These are phyloP conservation scores for Halictus ligatus DNA, from an alignment of 2,888 invertebrate species.

Conservation along the genomic window DNA sequence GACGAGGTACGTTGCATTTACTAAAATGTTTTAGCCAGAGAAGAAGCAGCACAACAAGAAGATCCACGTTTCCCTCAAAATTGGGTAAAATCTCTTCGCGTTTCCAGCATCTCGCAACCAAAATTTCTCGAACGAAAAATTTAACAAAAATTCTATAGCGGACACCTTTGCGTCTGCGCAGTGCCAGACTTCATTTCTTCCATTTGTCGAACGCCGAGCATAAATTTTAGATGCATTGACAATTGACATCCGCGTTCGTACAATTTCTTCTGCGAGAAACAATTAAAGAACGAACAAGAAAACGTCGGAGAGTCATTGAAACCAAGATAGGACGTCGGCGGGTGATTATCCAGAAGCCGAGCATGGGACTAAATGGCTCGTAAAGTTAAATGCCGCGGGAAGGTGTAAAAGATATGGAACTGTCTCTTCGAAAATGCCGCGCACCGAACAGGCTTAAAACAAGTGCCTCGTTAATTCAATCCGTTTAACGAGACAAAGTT, in stretches of 20 bases:
- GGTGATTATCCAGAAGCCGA: constrained; percentile 13
- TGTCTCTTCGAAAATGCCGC: neutral
- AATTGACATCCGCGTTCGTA: neutral
- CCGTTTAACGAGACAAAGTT: constrained; percentile 10
- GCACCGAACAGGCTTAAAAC: constrained; percentile 21
- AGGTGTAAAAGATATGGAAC: neutral
- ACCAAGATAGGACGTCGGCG: neutral
- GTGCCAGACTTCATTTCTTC: neutral
- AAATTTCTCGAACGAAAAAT: too few relatives aligned
- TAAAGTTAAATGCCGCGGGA: constrained; percentile 6
- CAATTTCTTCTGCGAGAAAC: neutral
- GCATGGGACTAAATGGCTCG: neutral
- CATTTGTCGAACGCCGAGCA: neutral
- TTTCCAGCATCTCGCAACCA: too few relatives aligned
- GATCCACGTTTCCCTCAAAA: too few relatives aligned
- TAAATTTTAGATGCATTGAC: neutral
- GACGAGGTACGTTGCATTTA: too few relatives aligned
- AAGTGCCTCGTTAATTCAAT: constrained; percentile 33
- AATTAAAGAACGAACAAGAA: constrained; percentile 1
- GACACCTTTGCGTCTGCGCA: neutral
- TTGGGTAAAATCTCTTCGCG: too few relatives aligned
- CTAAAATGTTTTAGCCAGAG: too few relatives aligned
- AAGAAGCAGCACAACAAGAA: too few relatives aligned
- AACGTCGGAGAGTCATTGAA: neutral
- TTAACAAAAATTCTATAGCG: too few relatives aligned